A percentile compares a stretch with the other conserved stretches of the same genome.
phyloP scores from a whole-genome alignment of 2,113 vertebrate species.

The Trematomus loennbergii region DNA sequence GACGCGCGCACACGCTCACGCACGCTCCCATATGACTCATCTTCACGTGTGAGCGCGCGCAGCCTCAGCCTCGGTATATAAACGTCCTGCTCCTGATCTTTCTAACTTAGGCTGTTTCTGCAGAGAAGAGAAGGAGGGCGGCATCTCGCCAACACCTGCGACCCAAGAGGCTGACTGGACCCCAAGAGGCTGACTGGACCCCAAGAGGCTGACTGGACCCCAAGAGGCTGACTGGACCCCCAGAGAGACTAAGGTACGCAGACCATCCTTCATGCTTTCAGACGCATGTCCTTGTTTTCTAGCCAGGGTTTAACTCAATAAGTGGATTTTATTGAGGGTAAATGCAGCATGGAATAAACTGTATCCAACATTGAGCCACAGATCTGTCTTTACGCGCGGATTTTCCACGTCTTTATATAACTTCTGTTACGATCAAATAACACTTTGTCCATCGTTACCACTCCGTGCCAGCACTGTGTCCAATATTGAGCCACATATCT shows the following conservation, averaged over 20 bases:
- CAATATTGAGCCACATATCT: too few relatives aligned
- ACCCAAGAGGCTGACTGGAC: slow-evolving; percentile 72
- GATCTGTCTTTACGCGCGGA: slow-evolving; percentile 34
- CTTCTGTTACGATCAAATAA: too few relatives aligned
- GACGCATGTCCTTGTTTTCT: background rate
- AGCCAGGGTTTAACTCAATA: background rate
- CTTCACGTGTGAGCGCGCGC: slow-evolving; percentile 85
- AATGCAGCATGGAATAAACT: too few relatives aligned
- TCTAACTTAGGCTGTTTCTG: slow-evolving; percentile 85
- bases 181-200: too few relatives aligned
- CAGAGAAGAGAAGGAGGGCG: slow-evolving; percentile 76
- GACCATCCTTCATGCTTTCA: slow-evolving; percentile 1
- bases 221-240: too few relatives aligned
- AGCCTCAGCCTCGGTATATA: slow-evolving; percentile 93
- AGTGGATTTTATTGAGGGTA: background rate
- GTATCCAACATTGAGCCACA: too few relatives aligned
- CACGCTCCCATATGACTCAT: slow-evolving; percentile 82
- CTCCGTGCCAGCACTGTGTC: background rate
- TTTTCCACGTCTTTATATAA: background rate
- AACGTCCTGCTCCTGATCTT: slow-evolving; percentile 86
- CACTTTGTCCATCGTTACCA: background rate
- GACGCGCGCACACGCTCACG: slow-evolving; percentile 67
- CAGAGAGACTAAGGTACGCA: slow-evolving; percentile 81
- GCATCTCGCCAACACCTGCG: slow-evolving; percentile 74
- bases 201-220: too few relatives aligned